Evolutionary conservation across 2,113 vertebrate genomes (phyloP), one percentile per base, ranked within the genome.

Genomic region (Cyprinodon brontotheroides): DNA sequence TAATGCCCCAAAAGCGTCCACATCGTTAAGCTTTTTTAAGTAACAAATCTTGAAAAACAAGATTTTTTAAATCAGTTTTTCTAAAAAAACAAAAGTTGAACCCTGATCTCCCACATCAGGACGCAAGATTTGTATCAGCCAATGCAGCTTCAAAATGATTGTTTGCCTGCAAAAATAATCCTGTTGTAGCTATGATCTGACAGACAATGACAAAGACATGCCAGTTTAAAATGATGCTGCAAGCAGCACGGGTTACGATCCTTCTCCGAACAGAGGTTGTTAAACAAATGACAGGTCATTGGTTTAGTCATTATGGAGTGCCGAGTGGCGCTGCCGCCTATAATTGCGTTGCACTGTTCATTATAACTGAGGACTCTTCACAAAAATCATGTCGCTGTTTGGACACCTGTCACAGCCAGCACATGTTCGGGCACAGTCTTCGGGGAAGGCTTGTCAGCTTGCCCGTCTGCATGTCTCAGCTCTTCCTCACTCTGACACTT

Each of bases 341-440:
- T 89, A 72, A 91, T 87, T 91, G 81, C 60, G 72, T 41, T 45
- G 73, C 7, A 41, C 78, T 77, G 17, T 84, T 89, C 85, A 90
- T 91, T 88, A 88, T 60, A 79, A 82, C 65, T n/a, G 77, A 87
- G 71, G 75, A 68, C 84, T 72, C 67, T 86, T 89, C 83, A 85
- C 80, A 81, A 83, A 76, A 75, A 85, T 88, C 76, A 80, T 67
- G 77, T 78, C 82, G 78, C 50, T 84, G 78, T 88, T 89, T 90
- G 71, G 87, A 82, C 82, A 79, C 62, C 75, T 86, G 90, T 91
- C 84, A 87, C 78, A 80, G 69, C 0, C 78, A 74, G 74, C 88
- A 86, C 86, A 89, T 85, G 86, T 79, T 90, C 70, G 36, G 50
- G 64, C 47, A 43, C 12, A 29, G 50, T 79, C 86, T 72, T 65